Conservation (phyloP, 2,797 vertebrate genomes). For the Chromobotia macracanthus region DNA sequence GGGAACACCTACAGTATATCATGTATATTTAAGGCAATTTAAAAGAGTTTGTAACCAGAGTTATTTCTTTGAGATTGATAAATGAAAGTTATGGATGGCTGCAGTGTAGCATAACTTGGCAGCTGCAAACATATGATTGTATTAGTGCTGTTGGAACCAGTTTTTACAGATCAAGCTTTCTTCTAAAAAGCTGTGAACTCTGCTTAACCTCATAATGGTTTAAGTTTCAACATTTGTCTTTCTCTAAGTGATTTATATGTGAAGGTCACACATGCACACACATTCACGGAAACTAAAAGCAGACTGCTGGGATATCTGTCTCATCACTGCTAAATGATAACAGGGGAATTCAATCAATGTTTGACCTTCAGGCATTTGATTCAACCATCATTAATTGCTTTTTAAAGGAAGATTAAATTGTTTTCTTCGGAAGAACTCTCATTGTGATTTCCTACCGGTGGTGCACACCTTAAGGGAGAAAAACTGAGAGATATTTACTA, state of each 20-base stretch:
- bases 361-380: slow-evolving; percentile 26
- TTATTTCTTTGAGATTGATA: slow-evolving; percentile 3
- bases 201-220: slow-evolving; percentile 6
- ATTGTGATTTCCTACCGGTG: slow-evolving; percentile 1
- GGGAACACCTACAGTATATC: background rate
- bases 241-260: slow-evolving; percentile 8
- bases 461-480: background rate
- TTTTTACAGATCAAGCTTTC: slow-evolving; percentile 6
- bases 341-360: slow-evolving; percentile 35
- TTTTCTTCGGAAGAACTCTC: slow-evolving; percentile 20
- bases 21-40: slow-evolving; percentile 9
- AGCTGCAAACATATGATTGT: slow-evolving; percentile 11
- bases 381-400: slow-evolving; percentile 36
- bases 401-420: slow-evolving; percentile 34
- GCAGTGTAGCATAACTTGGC: background rate
- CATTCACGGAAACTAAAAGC: slow-evolving; percentile 15
- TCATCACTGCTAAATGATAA: slow-evolving; percentile 5
- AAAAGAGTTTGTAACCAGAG: background rate
- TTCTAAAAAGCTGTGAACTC: slow-evolving; percentile 3
- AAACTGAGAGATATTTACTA: slow-evolving; percentile 5
- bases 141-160: background rate
- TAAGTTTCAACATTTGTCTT: background rate
- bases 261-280: slow-evolving; percentile 10
- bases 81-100: background rate
- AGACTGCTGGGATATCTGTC: slow-evolving; percentile 7